Evolutionary conservation across 2,113 vertebrate genomes (phyloP), one percentile per base, ranked within the genome.

Genomic region (Lampris incognitus): DNA sequence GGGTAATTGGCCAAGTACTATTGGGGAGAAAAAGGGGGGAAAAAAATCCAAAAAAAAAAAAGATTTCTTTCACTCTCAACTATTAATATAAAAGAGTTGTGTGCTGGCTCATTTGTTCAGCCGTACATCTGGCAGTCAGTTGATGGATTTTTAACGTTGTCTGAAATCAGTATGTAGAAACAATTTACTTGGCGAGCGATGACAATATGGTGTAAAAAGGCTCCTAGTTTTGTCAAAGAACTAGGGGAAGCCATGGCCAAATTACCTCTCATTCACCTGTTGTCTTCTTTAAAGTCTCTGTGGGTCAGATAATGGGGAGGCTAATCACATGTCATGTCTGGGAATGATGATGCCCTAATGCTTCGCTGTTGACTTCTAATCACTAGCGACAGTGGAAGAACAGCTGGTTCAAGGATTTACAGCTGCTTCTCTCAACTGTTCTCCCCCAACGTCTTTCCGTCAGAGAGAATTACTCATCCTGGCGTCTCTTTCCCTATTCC

Each of bases 341-440:
- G 50, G 68, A 72, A 79, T 74, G 56, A 83, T 11, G 74, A 75
- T 39, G 50, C 74, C 69, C 78, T 83, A 66, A 85, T 82, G 87
- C 75, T 86, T 69, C 74, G 49, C 65, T 64, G 79, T 88, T 86
- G 52, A 84, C 60, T 81, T 86, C 74, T 91, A 88, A 91, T 87
- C 84, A 90, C 81, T 82, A 79, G 79, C 76, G 3, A 3, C 70
- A 76, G 79, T 86, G 66, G 54, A 79, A 87, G 72, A 85, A 82
- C 87, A 85, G 85, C 80, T 89, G 87, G 71, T 71, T 54, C 62
- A 2, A 76, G 78, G 76, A 81, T 52, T 79, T 54, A 38, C 85
- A 86, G 83, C 83, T 75, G 69, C 64, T 88, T 84, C 69, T 84
- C 69, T 69, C 42, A 46, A 44, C 73, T 66, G 41, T 76, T 37